Evolutionary conservation across 2,113 vertebrate species (phyloP), one percentile per base, ranked within the genome.

Genomic region (Lagopus muta): DNA sequence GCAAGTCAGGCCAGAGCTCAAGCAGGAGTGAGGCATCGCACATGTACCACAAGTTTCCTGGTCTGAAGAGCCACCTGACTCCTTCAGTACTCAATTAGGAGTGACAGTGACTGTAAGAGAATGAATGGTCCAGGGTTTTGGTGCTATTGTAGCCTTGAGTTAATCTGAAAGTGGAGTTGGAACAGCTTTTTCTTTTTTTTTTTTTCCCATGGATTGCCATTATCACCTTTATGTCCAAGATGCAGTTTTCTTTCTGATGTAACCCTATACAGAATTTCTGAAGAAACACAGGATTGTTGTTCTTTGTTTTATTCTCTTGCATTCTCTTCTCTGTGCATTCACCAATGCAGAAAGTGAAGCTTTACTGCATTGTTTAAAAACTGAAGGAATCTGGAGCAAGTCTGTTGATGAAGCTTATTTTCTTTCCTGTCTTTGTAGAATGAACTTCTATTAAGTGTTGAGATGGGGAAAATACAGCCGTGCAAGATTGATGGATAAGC

Each of bases 391-490:
- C 73, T 90, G 83, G 89, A 93, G 52, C 24, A 84, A 90, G 86
- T 69, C 32, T 80, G 62, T 47, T 48, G 40, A 2, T 47, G 43
- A 17, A 75, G 10, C 47, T 89, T 89, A 42, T 83, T 93, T 92
- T 69, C 55, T 88, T 86, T 75, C 82, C 85, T 77, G 62, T 57
- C 40, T 79, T 88, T 61, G 47, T 67, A 86, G 73, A 97, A 86
- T 81, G n/a, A 89, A 54, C 57, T 89, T 66, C 28, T 43, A 2
- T 58, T 91, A 70, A 84, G 52, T 81, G 69, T 52, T 43, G 25
- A 80, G 95, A 86, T 94, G 93, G 95, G 88, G 45, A 92, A 93
- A 94, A 87, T 8, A 42, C 48, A 78, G 83, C 79, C 74, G 74
- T n/a, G 47, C 15, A 84, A 95, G 93, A 93, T 50, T 65, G 89